A percentile compares a stretch with the other conserved stretches of the same genome.
phyloP scores from a whole-genome alignment of 2,113 vertebrate species.

The Chinchilla lanigera region DNA sequence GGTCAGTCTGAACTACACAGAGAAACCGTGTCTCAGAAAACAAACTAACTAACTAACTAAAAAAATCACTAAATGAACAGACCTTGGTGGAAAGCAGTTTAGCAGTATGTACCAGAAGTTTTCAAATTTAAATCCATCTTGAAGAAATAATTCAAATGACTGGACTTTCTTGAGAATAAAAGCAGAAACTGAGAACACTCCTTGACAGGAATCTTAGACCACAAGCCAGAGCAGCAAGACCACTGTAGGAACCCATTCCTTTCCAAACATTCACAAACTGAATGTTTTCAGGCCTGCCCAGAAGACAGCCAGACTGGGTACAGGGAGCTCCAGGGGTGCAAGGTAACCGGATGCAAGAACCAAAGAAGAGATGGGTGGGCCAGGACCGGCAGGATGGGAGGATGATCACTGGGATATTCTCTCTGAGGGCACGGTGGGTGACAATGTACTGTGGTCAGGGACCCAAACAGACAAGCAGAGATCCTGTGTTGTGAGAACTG shows the following conservation, averaged over 20 bases:
- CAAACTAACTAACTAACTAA: no score
- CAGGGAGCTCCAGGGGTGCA: not conserved
- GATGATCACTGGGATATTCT: not conserved
- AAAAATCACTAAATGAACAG: not conserved
- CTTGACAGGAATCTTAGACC: not conserved
- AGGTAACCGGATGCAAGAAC: not conserved
- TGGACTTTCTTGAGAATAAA: not conserved
- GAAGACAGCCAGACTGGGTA: not conserved
- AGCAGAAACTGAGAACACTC: not conserved
- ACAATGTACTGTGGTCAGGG: not conserved
- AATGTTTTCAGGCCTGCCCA: not conserved
- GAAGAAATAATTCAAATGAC: not conserved
- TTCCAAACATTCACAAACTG: not conserved
- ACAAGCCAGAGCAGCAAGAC: not conserved
- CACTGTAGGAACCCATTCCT: not conserved
- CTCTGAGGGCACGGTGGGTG: not conserved
- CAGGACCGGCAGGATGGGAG: not conserved
- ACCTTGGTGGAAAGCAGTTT: constrained; percentile 10
- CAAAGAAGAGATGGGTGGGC: not conserved
- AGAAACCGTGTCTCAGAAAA: not conserved
- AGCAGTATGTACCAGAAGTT: constrained; percentile 16
- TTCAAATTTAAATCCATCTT: constrained; percentile 6
- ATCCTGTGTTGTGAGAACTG: not conserved
- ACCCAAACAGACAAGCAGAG: not conserved
- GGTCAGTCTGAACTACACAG: not conserved